phyloP scores from a whole-genome alignment of 2,797 vertebrate species.

The Mionectes olivaceus region DNA sequence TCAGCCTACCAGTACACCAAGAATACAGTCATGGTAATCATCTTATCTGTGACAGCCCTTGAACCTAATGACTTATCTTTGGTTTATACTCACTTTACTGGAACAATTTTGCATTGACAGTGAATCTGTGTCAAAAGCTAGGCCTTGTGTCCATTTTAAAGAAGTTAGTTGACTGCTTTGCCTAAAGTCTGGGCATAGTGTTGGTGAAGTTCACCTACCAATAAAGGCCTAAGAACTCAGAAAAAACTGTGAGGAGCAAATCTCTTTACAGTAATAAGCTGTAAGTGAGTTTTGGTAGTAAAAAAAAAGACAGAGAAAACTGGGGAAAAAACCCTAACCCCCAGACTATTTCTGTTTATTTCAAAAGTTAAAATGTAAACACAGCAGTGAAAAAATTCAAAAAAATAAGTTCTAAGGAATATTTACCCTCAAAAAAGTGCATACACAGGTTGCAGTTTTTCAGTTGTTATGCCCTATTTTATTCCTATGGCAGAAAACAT shows the following conservation, averaged over 20 bases:
- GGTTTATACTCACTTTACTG: not conserved
- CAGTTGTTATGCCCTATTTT: not conserved
- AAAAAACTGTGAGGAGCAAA: not conserved
- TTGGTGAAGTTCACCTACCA: not conserved
- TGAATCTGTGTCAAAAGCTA: not conserved
- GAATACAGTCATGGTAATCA: not conserved
- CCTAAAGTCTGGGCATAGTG: not conserved
- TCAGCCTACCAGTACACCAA: not conserved
- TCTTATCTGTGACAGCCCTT: not conserved
- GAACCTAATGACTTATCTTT: not conserved
- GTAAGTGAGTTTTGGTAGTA: not conserved
- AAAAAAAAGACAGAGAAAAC: not conserved
- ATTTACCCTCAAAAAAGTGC: not conserved
- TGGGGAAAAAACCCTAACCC: not conserved
- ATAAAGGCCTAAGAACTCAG: not conserved
- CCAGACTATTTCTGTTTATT: not conserved
- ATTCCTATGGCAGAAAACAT: not conserved
- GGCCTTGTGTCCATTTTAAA: not conserved
- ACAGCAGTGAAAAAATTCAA: not conserved
- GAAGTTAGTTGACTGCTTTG: not conserved
- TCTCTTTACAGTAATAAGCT: not conserved
- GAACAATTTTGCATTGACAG: not conserved
- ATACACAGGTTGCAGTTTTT: not conserved
- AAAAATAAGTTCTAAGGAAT: not conserved
- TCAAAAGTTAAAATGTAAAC: not conserved